Evolutionary conservation across 2,888 invertebrate genomes (phyloP).

Genomic region (Smittia sp.): DNA sequence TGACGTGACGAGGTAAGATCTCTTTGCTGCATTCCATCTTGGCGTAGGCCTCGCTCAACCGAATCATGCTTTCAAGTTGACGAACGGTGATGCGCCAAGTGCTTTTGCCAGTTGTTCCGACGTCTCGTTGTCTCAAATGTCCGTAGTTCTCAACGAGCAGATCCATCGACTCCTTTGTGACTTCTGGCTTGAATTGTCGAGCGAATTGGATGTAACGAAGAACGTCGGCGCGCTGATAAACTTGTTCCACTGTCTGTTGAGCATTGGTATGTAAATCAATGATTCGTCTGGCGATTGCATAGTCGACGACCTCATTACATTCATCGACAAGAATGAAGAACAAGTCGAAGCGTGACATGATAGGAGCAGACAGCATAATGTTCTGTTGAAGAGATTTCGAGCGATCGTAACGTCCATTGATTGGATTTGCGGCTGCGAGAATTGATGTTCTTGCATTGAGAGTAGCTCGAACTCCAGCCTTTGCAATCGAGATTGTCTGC

Average conservation of each 20-base stretch:
- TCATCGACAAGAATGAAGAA: slow-evolving; percentile 99
- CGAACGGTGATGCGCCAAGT: slow-evolving; percentile 97
- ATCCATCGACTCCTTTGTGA: slow-evolving; percentile 77
- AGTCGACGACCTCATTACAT: slow-evolving; percentile 91
- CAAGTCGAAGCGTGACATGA: slow-evolving; percentile 98
- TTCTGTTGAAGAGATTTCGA: slow-evolving; percentile 93
- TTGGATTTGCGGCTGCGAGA: slow-evolving; percentile 96
- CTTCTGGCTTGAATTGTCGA: slow-evolving; percentile 87
- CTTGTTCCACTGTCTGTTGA: slow-evolving; percentile 68
- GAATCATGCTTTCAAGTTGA: slow-evolving; percentile 92
- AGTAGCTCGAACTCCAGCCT: slow-evolving; percentile 96
- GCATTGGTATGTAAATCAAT: slow-evolving; percentile 89
- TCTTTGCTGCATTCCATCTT: slow-evolving; percentile 92
- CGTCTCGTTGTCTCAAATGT: slow-evolving; percentile 80
- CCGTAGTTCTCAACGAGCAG: slow-evolving; percentile 87
- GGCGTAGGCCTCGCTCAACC: slow-evolving; percentile 94
- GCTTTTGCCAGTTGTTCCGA: slow-evolving; percentile 64
- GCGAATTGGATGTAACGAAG: slow-evolving; percentile 95
- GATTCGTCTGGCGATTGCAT: slow-evolving; percentile 94
- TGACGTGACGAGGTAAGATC: slow-evolving; percentile 83
- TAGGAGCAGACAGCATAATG: slow-evolving; percentile 88
- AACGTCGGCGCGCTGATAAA: slow-evolving; percentile 86
- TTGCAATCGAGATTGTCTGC: slow-evolving; percentile 97
- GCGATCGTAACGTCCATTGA: slow-evolving; percentile 95
- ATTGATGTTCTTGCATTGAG: slow-evolving; percentile 97